A percentile compares a stretch with the other conserved stretches of the same genome.
These are phyloP conservation scores for Strigamia maritima DNA, from an alignment of 2,888 invertebrate species.

Conservation along the genomic window DNA sequence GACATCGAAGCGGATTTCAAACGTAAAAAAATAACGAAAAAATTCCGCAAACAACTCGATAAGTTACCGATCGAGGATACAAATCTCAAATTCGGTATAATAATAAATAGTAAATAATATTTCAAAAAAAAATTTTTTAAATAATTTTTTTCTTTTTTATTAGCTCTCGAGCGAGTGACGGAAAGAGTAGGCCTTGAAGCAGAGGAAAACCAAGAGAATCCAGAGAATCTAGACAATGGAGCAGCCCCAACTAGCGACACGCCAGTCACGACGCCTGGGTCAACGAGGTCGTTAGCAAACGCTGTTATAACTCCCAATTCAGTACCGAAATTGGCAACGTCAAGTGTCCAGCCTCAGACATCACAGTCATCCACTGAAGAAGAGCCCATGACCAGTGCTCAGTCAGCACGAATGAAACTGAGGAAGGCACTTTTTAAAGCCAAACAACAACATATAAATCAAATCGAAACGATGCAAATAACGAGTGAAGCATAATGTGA, in stretches of 20 bases:
- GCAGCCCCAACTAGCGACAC: slow-evolving; percentile 7
- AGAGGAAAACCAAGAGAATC: neutral
- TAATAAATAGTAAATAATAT: too few species aligned
- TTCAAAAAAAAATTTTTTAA: neutral
- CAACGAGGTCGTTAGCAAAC: slow-evolving; percentile 6
- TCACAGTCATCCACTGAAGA: slow-evolving; percentile 35
- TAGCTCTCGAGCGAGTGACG: slow-evolving; percentile 24
- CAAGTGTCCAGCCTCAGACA: slow-evolving; percentile 6
- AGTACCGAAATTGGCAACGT: neutral
- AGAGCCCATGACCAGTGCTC: slow-evolving; percentile 9
- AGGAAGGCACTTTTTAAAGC: slow-evolving; percentile 31
- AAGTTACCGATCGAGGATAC: slow-evolving; percentile 81
- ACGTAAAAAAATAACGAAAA: slow-evolving; percentile 74
- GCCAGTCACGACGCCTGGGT: slow-evolving; percentile 21
- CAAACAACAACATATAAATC: slow-evolving; percentile 20
- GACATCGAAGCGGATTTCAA: slow-evolving; percentile 92
- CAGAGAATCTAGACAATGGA: neutral
- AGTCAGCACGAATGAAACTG: slow-evolving; percentile 19
- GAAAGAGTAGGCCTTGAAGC: slow-evolving; percentile 18
- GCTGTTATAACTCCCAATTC: slow-evolving; percentile 35
- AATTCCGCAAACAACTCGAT: slow-evolving; percentile 75
- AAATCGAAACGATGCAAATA: neutral
- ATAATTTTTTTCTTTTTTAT: neutral
- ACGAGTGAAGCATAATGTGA: neutral
- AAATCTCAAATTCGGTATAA: slow-evolving; percentile 68